These are phyloP conservation scores for Cryptoblepharus egeriae DNA, from an alignment of 2,797 vertebrate genomes.

Conservation along the genomic window DNA sequence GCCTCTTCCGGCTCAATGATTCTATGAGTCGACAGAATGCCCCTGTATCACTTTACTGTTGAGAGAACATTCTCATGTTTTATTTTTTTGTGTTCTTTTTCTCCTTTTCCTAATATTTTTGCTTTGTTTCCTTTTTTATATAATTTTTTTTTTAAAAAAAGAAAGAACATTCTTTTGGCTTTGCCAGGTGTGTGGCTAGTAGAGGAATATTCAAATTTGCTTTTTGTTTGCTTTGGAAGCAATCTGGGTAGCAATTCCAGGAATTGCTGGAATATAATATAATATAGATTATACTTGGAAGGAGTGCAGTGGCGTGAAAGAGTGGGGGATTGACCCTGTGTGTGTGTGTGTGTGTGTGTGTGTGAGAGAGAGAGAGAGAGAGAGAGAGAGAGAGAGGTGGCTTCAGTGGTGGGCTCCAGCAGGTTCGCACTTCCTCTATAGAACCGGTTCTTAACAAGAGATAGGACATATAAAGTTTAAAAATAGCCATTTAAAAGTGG, in stretches of 20 bases:
- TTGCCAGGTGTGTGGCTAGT: not conserved
- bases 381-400: not conserved
- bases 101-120: too few relatives aligned
- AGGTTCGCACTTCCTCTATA: too few relatives aligned
- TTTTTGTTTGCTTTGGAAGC: not conserved
- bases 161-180: not conserved
- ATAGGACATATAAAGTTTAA: too few relatives aligned
- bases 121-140: too few relatives aligned
- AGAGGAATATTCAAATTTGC: not conserved
- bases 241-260: not conserved
- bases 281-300: not conserved
- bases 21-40: too few relatives aligned
- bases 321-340: not conserved
- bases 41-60: too few relatives aligned
- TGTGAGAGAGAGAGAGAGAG: not conserved
- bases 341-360: not conserved
- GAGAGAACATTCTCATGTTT: not conserved
- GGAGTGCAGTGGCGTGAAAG: not conserved
- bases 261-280: not conserved
- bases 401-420: too few relatives aligned
- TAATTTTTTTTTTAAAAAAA: too few relatives aligned
- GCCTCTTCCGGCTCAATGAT: too few relatives aligned
- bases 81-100: too few relatives aligned
- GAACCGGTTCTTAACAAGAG: too few relatives aligned
- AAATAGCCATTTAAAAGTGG: too few relatives aligned